Percentiles rank a stretch among this genome's conserved stretches.
Evolutionary conservation across 2,113 vertebrate genomes (phyloP).

Genomic region (Apistogramma diplotaenia): DNA sequence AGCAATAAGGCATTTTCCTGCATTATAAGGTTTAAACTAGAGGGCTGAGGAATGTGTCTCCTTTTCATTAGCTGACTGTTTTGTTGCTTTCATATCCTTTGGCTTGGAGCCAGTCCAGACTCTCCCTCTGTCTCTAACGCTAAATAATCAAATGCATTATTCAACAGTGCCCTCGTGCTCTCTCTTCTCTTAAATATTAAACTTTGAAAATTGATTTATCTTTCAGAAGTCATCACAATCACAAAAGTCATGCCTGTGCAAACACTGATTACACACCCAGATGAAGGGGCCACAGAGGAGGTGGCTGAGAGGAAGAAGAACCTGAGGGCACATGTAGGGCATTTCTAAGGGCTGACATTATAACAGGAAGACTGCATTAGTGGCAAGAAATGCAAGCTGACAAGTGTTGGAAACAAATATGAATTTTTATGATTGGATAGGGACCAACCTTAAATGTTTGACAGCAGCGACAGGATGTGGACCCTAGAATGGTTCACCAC

Average conservation of each 20-base stretch:
- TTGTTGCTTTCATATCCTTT: slow-evolving; percentile 51
- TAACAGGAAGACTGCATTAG: slow-evolving; percentile 18
- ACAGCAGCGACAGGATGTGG: background rate
- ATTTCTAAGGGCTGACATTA: slow-evolving; percentile 27
- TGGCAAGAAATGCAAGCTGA: background rate
- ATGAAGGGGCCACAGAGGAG: slow-evolving; percentile 20
- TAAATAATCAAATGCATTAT: slow-evolving; percentile 72
- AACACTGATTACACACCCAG: slow-evolving; percentile 61
- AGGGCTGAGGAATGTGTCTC: slow-evolving; percentile 47
- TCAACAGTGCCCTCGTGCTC: slow-evolving; percentile 29
- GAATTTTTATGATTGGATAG: background rate
- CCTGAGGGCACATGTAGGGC: slow-evolving; percentile 38
- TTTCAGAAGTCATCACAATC: slow-evolving; percentile 59
- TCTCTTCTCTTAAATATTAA: slow-evolving; percentile 67
- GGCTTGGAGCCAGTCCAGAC: slow-evolving; percentile 44
- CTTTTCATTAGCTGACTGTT: slow-evolving; percentile 64
- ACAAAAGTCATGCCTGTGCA: slow-evolving; percentile 50
- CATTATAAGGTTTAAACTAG: slow-evolving; percentile 49
- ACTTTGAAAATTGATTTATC: slow-evolving; percentile 68
- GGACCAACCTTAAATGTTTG: slow-evolving; percentile 5
- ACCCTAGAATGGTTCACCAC: background rate
- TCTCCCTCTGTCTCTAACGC: slow-evolving; percentile 46
- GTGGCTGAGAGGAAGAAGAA: background rate
- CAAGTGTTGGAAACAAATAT: slow-evolving; percentile 23
- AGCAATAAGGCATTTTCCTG: slow-evolving; percentile 3